Evolutionary conservation across 2,888 invertebrate genomes (phyloP).

Genomic region (Lasioglossum vierecki): DNA sequence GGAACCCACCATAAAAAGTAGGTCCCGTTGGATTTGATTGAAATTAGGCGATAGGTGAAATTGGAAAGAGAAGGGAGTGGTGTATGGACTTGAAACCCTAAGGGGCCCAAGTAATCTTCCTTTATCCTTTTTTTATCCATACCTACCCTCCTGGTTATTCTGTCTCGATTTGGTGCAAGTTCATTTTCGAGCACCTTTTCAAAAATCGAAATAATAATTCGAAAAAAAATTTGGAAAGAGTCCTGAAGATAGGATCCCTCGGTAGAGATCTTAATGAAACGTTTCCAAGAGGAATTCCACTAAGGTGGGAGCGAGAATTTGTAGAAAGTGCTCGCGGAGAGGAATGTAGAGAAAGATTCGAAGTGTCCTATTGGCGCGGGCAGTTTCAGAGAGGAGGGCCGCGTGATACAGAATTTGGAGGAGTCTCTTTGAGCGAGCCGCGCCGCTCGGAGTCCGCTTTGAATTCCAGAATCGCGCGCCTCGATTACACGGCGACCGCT

Average conservation of each 20-base stretch:
- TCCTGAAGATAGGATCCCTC: background rate
- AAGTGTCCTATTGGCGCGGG: conserved; percentile 3
- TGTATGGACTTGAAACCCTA: too few species aligned
- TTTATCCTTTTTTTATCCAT: too few species aligned
- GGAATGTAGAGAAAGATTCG: background rate
- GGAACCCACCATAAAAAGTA: too few species aligned
- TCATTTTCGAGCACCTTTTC: too few species aligned
- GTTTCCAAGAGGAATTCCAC: background rate
- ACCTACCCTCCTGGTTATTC: too few species aligned
- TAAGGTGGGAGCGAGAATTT: background rate
- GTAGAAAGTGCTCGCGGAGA: background rate
- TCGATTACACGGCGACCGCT: conserved; percentile 3
- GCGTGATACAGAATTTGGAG: background rate
- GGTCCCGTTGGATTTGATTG: too few species aligned
- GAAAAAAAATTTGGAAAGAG: too few species aligned
- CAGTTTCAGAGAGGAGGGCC: background rate
- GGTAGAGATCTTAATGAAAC: background rate
- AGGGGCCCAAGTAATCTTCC: too few species aligned
- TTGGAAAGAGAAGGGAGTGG: too few species aligned
- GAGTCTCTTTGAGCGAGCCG: background rate
- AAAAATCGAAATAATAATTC: too few species aligned
- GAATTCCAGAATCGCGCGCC: conserved; percentile 10
- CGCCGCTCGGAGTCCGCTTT: conserved; percentile 6
- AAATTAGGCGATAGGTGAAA: too few species aligned
- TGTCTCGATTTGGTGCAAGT: too few species aligned